phyloP scores from a whole-genome alignment of 2,888 invertebrate genomes.

The Pinctada fucata region DNA sequence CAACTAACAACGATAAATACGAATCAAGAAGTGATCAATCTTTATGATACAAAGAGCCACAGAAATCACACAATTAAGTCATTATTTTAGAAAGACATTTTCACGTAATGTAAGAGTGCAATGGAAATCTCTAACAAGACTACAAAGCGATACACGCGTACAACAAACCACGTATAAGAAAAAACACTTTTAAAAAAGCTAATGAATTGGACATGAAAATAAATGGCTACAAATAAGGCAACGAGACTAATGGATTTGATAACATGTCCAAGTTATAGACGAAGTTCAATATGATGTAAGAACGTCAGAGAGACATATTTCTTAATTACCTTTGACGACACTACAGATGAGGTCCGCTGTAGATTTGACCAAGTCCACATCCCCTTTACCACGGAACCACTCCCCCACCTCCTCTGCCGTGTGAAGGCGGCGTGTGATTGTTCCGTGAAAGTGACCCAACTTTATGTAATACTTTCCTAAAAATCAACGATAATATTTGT shows the following conservation, averaged over 20 bases:
- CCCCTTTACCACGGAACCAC: slow-evolving; percentile 48
- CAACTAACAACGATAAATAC: slow-evolving; percentile 1
- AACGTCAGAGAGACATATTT: too few relatives aligned
- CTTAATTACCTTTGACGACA: slow-evolving; percentile 30
- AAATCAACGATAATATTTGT: neutral
- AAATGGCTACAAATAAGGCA: too few relatives aligned
- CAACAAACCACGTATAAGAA: too few relatives aligned
- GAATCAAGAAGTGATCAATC: neutral
- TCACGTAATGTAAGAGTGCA: too few relatives aligned
- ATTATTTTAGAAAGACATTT: neutral
- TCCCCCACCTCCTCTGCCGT: slow-evolving; percentile 40
- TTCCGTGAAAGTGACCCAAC: slow-evolving; percentile 45
- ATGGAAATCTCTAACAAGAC: neutral
- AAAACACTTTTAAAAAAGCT: too few relatives aligned
- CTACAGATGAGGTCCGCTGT: slow-evolving; percentile 22
- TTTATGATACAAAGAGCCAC: neutral
- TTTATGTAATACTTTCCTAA: slow-evolving; percentile 54
- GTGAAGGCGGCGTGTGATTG: slow-evolving; percentile 19
- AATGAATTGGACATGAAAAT: too few relatives aligned
- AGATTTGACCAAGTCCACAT: slow-evolving; percentile 23
- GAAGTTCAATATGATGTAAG: too few relatives aligned
- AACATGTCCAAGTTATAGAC: too few relatives aligned
- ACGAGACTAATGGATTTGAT: too few relatives aligned
- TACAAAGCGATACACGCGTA: too few relatives aligned
- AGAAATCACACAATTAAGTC: neutral